Evolutionary conservation across 1,140 invertebrate genomes (phyloP).

Genomic region (Goniozus legneri): DNA sequence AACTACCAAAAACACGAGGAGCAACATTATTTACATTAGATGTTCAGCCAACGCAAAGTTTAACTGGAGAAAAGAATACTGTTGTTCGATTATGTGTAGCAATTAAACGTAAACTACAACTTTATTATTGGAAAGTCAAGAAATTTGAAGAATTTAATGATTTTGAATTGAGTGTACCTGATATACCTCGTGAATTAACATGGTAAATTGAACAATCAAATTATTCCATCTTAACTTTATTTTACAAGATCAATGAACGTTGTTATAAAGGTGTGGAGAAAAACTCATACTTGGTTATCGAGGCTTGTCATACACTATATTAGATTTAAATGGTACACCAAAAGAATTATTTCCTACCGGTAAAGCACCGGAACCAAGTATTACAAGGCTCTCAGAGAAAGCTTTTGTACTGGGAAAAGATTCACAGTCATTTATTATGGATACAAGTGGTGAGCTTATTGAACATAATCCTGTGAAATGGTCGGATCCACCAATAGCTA

Average conservation of each 20-base stretch:
- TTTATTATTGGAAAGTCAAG: slow-evolving; percentile 81
- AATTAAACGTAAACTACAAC: slow-evolving; percentile 80
- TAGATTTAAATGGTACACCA: slow-evolving; percentile 57
- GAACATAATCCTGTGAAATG: slow-evolving; percentile 74
- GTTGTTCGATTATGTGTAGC: slow-evolving; percentile 83
- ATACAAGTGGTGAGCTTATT: slow-evolving; percentile 67
- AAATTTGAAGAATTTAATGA: slow-evolving; percentile 70
- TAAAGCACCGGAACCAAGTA: slow-evolving; percentile 78
- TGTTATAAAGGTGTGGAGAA: slow-evolving; percentile 45
- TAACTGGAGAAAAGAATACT: slow-evolving; percentile 70
- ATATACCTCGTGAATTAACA: slow-evolving; percentile 79
- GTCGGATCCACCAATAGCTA: slow-evolving; percentile 73
- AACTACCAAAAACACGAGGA: slow-evolving; percentile 78
- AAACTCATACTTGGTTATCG: slow-evolving; percentile 47
- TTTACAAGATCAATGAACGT: too few relatives aligned
- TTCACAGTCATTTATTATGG: slow-evolving; percentile 78
- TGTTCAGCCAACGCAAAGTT: slow-evolving; percentile 62
- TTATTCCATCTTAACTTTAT: too few relatives aligned
- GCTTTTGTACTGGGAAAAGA: slow-evolving; percentile 78
- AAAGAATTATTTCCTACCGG: slow-evolving; percentile 85
- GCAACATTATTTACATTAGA: slow-evolving; percentile 84
- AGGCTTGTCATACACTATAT: slow-evolving; percentile 48
- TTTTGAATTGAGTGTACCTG: slow-evolving; percentile 68
- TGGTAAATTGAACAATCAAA: slow-evolving; percentile 76
- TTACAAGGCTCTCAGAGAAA: slow-evolving; percentile 70